Conservation (phyloP, 1,140 invertebrate species). For the Lucilia cuprina region DNA sequence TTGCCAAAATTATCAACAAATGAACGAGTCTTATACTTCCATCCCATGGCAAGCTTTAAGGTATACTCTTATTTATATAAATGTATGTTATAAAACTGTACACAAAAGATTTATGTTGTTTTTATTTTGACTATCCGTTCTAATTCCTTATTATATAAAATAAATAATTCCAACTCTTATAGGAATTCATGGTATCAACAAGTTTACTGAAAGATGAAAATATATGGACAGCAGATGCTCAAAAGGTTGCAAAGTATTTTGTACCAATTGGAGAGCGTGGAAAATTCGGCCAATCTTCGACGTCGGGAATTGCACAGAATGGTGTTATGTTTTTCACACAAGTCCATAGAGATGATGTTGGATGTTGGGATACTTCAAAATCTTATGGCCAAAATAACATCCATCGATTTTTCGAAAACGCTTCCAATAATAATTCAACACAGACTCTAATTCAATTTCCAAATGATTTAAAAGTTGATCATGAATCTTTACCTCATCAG, state of each 20-base stretch:
- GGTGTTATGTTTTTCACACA: constrained; percentile 82
- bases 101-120: no score
- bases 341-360: constrained; percentile 75
- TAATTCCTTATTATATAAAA: no score
- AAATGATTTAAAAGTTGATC: constrained; percentile 79
- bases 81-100: no score
- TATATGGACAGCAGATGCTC: constrained; percentile 64
- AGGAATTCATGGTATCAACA: constrained; percentile 75
- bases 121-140: no score
- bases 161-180: constrained; percentile 40
- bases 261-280: constrained; percentile 71
- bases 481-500: constrained; percentile 68
- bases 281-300: constrained; percentile 71
- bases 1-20: constrained; percentile 61
- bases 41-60: constrained; percentile 79
- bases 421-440: not conserved
- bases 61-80: constrained; percentile 36
- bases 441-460: constrained; percentile 73
- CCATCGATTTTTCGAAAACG: constrained; percentile 68
- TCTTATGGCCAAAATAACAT: constrained; percentile 70
- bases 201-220: constrained; percentile 70
- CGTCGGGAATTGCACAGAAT: constrained; percentile 72
- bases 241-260: constrained; percentile 66
- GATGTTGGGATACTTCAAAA: constrained; percentile 80
- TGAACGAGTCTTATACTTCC: constrained; percentile 75